Conservation (phyloP, 1,140 invertebrate species). For the Drosophila neocordata region DNA sequence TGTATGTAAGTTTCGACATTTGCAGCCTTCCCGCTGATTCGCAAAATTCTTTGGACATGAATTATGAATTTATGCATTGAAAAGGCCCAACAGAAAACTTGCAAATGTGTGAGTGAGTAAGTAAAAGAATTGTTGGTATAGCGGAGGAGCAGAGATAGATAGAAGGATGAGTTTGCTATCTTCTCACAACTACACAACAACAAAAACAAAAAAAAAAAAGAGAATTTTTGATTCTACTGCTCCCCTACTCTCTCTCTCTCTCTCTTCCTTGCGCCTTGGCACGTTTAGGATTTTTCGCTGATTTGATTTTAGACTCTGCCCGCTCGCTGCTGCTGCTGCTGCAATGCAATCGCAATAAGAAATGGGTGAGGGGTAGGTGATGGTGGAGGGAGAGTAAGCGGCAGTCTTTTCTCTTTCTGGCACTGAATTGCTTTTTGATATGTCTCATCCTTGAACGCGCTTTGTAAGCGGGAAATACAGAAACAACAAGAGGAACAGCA, state of each 20-base stretch:
- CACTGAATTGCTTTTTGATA: conserved; percentile 78
- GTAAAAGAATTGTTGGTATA: conserved; percentile 35
- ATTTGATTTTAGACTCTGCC: conserved; percentile 75
- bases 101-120: conserved; percentile 35
- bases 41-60: conserved; percentile 42
- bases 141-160: not conserved
- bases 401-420: conserved; percentile 32
- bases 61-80: conserved; percentile 81
- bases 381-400: not conserved
- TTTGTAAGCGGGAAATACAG: conserved; percentile 44
- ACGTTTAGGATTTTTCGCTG: conserved; percentile 78
- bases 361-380: not conserved
- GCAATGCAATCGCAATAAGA: conserved; percentile 60
- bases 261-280: conserved; percentile 48
- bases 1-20: not conserved
- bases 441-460: conserved; percentile 39
- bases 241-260: not conserved
- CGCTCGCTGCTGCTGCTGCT: conserved; percentile 25
- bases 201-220: conserved; percentile 31
- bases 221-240: conserved; percentile 63
- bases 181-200: conserved; percentile 22
- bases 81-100: conserved; percentile 56
- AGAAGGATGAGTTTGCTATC: conserved; percentile 31
- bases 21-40: conserved; percentile 6
- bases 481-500: conserved; percentile 4